phyloP scores from a whole-genome alignment of 2,797 vertebrate species.

The Catamblyrhynchus diadema region DNA sequence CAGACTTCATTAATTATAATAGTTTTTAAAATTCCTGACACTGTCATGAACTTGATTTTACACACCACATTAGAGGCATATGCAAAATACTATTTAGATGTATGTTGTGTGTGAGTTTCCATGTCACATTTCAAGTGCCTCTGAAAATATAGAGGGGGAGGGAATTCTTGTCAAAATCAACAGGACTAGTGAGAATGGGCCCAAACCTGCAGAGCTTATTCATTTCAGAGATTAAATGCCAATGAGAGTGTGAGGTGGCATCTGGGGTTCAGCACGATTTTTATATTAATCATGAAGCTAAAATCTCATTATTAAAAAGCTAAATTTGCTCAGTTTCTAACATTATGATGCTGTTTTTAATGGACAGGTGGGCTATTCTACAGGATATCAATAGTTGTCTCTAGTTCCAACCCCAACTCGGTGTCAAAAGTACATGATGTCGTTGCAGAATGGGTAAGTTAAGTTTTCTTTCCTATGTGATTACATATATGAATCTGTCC shows the following conservation, averaged over 20 bases:
- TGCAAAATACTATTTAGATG: not conserved
- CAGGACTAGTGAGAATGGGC: not conserved
- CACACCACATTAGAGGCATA: not conserved
- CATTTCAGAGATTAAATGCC: not conserved
- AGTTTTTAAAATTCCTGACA: not conserved
- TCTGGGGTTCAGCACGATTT: not conserved
- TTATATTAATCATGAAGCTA: not conserved
- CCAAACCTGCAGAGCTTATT: not conserved
- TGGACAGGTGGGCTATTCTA: conserved; percentile 86
- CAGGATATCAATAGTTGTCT: conserved; percentile 79
- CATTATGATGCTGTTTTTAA: conserved; percentile 39
- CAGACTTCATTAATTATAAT: not conserved
- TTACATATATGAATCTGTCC: not conserved
- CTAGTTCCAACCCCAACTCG: conserved; percentile 48
- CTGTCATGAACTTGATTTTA: not conserved
- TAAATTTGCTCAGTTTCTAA: conserved; percentile 6
- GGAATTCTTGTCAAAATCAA: not conserved
- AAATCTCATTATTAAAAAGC: not conserved
- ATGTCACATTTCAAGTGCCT: not conserved
- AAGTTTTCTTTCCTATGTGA: not conserved
- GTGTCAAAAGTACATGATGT: conserved; percentile 69
- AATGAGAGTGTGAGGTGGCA: not conserved
- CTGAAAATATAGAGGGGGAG: not conserved
- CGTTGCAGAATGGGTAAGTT: conserved; percentile 85
- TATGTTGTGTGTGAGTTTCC: not conserved